Conservation (phyloP, 2,888 invertebrate genomes). For the Tetrapedia diversipes region DNA sequence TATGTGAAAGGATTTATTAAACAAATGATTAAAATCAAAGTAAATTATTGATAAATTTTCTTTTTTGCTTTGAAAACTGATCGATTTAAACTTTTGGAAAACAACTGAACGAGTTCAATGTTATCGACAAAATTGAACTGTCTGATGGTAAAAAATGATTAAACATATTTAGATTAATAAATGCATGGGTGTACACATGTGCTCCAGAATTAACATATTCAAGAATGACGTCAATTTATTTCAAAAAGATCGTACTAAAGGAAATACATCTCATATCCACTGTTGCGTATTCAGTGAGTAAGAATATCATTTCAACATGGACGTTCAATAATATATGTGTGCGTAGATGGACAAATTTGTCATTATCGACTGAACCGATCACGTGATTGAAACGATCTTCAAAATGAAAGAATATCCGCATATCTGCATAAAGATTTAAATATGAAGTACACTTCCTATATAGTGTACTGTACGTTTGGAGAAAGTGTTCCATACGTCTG, state of each 20-base stretch:
- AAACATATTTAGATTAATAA: neutral
- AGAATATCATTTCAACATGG: neutral
- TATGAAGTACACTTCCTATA: slow-evolving; percentile 10
- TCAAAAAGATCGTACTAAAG: neutral
- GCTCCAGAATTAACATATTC: slow-evolving; percentile 11
- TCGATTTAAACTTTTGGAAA: too few species aligned
- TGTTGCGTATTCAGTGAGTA: neutral
- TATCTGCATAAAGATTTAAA: slow-evolving; percentile 8
- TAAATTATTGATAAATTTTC: neutral
- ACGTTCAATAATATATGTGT: neutral
- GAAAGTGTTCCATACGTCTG: slow-evolving; percentile 35
- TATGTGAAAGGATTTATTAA: too few species aligned
- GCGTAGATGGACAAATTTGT: neutral
- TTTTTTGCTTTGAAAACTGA: too few species aligned
- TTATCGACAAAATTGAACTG: slow-evolving; percentile 11
- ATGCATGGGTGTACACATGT: neutral
- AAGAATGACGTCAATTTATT: slow-evolving; percentile 20
- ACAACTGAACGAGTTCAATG: neutral
- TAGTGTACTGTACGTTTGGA: slow-evolving; percentile 5
- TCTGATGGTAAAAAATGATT: neutral
- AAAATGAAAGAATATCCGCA: slow-evolving; percentile 7
- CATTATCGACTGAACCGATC: slow-evolving; percentile 14
- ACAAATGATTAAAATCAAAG: neutral
- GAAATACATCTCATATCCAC: neutral
- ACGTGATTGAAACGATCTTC: neutral